phyloP scores from a whole-genome alignment of 2,113 vertebrate genomes.

The Kryptolebias marmoratus region DNA sequence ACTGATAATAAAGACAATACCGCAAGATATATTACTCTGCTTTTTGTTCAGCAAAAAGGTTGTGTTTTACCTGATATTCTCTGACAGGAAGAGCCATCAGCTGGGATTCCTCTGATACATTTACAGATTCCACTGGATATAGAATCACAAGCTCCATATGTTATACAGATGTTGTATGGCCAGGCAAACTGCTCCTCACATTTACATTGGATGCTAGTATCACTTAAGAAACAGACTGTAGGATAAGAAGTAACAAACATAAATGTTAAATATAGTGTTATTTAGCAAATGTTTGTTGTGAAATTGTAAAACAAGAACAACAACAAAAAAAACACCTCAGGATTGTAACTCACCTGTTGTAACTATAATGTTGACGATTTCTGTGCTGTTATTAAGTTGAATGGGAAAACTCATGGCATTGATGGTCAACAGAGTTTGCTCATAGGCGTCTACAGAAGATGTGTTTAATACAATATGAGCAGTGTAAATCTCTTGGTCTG shows the following conservation, averaged over 20 bases:
- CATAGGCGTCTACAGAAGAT: constrained; percentile 32
- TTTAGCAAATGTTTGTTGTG: background rate
- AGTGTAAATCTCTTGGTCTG: constrained; percentile 36
- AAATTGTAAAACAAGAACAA: background rate
- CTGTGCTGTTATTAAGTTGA: constrained; percentile 39
- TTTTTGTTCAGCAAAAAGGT: too few species aligned
- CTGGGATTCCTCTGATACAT: constrained; percentile 68
- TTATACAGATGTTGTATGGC: constrained; percentile 49
- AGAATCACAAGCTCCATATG: constrained; percentile 59
- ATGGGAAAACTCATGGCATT: constrained; percentile 38
- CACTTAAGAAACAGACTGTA: constrained; percentile 56
- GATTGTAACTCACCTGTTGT: constrained; percentile 56
- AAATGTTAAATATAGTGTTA: too few species aligned
- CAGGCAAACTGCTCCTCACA: constrained; percentile 72
- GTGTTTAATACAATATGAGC: constrained; percentile 51
- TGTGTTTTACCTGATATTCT: constrained; percentile 30
- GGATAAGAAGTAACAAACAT: background rate
- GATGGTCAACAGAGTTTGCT: constrained; percentile 20
- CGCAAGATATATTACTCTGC: too few species aligned
- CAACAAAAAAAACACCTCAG: background rate
- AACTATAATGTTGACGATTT: constrained; percentile 34
- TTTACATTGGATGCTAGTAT: constrained; percentile 58
- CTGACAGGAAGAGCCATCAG: constrained; percentile 62
- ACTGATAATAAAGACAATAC: too few species aligned
- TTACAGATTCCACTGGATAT: constrained; percentile 43